Percentiles rank a stretch among this genome's conserved stretches.
These are phyloP conservation scores for Montipora efflorescens DNA, from an alignment of 64 coral and sea anemone genomes.

Conservation along the genomic window DNA sequence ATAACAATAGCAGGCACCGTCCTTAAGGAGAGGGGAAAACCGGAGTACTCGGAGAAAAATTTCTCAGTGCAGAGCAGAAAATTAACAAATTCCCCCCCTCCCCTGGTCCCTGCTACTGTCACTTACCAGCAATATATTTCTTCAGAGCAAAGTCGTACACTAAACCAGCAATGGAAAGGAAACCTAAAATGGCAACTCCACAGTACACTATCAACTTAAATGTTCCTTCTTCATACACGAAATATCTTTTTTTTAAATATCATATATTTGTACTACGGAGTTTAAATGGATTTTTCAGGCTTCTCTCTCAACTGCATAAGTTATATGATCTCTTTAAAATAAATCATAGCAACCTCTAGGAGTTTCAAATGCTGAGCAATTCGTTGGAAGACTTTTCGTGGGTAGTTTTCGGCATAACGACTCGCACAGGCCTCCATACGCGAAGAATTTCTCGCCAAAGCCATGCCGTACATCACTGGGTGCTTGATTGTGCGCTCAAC, in stretches of 20 bases:
- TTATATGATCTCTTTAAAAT: too few relatives aligned
- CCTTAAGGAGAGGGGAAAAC: too few relatives aligned
- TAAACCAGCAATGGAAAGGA: conserved; percentile 48
- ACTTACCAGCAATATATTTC: conserved; percentile 24
- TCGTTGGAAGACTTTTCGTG: conserved; percentile 59
- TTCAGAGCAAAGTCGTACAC: conserved; percentile 44
- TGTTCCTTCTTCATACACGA: too few relatives aligned
- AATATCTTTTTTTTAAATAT: too few relatives aligned
- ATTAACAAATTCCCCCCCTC: conserved; percentile 7
- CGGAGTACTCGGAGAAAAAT: too few relatives aligned
- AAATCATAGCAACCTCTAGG: conserved; percentile 16
- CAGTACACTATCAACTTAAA: conserved; percentile 66
- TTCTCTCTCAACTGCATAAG: too few relatives aligned
- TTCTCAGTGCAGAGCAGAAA: neutral
- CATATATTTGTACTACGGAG: too few relatives aligned
- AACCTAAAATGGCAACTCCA: conserved; percentile 56
- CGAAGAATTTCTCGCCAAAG: conserved; percentile 68
- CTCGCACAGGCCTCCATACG: conserved; percentile 58
- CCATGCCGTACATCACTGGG: conserved; percentile 61
- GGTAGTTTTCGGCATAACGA: conserved; percentile 73
- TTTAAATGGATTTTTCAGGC: too few relatives aligned
- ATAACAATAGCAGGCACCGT: too few relatives aligned
- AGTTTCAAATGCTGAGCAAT: conserved; percentile 74
- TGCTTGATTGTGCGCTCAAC: conserved; percentile 75
- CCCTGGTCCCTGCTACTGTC: neutral